These are phyloP conservation scores for Microcebus griseorufus DNA, from an alignment of 2,113 vertebrate genomes.

Conservation along the genomic window DNA sequence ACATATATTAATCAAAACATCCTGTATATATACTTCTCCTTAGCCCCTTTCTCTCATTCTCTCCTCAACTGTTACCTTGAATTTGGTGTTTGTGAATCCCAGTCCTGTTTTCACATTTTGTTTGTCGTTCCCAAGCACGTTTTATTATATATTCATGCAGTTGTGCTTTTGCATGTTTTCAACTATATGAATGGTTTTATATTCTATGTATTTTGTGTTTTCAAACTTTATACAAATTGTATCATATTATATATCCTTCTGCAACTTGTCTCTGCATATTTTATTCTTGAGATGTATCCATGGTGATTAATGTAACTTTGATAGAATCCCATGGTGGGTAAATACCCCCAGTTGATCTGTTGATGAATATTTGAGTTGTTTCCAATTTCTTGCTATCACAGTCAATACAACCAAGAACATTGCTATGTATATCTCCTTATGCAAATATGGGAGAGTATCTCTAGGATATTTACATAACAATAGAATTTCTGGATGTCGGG, in stretches of 20 bases:
- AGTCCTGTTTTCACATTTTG: neutral
- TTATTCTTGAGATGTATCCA: neutral
- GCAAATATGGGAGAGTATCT: neutral
- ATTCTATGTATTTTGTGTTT: neutral
- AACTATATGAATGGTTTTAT: neutral
- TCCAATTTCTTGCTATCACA: neutral
- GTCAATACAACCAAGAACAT: neutral
- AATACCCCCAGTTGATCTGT: neutral
- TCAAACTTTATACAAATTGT: neutral
- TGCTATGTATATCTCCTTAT: neutral
- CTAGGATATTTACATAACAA: neutral
- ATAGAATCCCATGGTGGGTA: neutral
- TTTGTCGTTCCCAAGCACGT: neutral
- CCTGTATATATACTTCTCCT: neutral
- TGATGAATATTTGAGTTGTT: neutral
- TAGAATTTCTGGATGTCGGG: neutral
- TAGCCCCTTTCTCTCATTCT: neutral
- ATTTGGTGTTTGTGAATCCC: neutral
- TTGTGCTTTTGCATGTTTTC: neutral
- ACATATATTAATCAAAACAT: neutral
- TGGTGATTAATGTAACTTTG: neutral
- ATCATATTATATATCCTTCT: neutral
- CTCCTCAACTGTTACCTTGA: neutral
- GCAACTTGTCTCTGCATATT: neutral
- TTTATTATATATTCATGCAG: neutral